phyloP scores from a whole-genome alignment of 2,888 invertebrate species.

The Andrena fulva region DNA sequence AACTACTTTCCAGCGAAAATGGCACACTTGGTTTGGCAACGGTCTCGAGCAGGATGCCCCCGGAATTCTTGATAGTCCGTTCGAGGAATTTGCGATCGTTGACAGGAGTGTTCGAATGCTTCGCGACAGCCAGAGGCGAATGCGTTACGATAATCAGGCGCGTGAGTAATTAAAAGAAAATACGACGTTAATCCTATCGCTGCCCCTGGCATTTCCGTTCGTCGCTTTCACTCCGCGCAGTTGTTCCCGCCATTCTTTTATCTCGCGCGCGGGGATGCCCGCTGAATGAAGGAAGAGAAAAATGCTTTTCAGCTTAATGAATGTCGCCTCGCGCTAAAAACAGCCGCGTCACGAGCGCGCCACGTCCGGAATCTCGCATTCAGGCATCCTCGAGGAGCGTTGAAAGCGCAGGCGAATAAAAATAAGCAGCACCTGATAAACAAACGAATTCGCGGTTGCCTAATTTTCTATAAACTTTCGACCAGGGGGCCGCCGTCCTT shows the following conservation, averaged over 20 bases:
- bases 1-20: conserved; percentile 5
- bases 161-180: conserved; percentile 37
- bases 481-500: neutral
- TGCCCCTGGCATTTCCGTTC: conserved; percentile 26
- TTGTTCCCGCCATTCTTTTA: conserved; percentile 51
- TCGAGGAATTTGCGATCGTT: too few species aligned
- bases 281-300: conserved; percentile 31
- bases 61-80: neutral
- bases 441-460: conserved; percentile 1
- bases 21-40: neutral
- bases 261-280: conserved; percentile 4
- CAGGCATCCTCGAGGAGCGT: conserved; percentile 26
- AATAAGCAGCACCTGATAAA: conserved; percentile 32
- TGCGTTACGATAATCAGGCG: neutral
- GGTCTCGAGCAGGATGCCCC: neutral
- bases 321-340: conserved; percentile 49
- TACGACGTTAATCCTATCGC: conserved; percentile 33
- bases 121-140: neutral
- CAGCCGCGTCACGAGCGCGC: conserved; percentile 35
- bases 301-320: conserved; percentile 58
- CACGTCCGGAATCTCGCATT: conserved; percentile 46
- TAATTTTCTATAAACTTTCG: conserved; percentile 14
- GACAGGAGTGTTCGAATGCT: neutral
- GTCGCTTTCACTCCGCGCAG: conserved; percentile 10
- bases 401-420: conserved; percentile 8